Evolutionary conservation across 2,888 invertebrate species (phyloP).

Genomic region (Ormia ochracea): DNA sequence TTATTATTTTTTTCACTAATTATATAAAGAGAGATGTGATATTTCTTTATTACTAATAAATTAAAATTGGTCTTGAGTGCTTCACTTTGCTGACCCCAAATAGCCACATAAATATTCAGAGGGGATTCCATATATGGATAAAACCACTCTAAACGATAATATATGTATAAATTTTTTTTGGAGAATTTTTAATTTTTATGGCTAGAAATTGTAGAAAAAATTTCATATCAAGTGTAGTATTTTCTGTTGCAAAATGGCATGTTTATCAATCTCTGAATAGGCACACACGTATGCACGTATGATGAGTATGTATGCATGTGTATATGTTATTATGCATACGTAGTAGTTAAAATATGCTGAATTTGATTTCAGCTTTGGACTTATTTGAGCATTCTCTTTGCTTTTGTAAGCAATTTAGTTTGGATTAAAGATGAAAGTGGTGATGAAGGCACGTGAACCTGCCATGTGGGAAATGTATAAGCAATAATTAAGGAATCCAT

Average conservation of each 20-base stretch:
- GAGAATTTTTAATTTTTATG: slow-evolving; percentile 9
- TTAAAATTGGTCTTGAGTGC: neutral
- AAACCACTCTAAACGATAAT: slow-evolving; percentile 15
- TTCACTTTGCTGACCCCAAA: neutral
- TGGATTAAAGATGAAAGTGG: slow-evolving; percentile 37
- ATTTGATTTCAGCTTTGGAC: slow-evolving; percentile 37
- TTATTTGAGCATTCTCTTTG: slow-evolving; percentile 42
- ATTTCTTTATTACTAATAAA: neutral
- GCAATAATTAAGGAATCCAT: neutral
- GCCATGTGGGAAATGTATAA: neutral
- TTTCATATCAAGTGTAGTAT: slow-evolving; percentile 18
- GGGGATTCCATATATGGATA: neutral
- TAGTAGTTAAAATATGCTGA: slow-evolving; percentile 38
- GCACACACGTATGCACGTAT: no score
- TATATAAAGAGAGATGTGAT: neutral
- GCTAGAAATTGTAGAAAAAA: neutral
- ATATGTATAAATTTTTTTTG: neutral
- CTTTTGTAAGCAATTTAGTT: slow-evolving; percentile 52
- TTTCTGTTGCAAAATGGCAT: neutral
- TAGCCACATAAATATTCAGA: slow-evolving; percentile 7
- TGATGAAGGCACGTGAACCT: neutral
- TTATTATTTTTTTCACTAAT: neutral
- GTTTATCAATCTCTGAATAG: no score
- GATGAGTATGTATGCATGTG: no score
- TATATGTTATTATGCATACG: neutral